These are phyloP conservation scores for Galeruca laticollis DNA, from an alignment of 2,888 invertebrate species.

Conservation along the genomic window DNA sequence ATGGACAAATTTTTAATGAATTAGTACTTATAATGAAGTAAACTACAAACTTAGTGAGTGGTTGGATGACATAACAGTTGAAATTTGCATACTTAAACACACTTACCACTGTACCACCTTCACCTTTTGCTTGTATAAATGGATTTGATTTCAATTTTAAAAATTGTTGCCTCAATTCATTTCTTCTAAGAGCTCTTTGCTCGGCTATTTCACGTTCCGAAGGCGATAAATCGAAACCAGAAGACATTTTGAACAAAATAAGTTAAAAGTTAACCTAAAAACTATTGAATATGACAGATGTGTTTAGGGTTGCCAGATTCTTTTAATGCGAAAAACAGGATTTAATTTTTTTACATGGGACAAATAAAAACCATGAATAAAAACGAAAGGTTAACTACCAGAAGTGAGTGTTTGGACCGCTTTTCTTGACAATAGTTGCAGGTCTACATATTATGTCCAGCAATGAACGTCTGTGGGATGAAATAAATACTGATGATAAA, in stretches of 20 bases:
- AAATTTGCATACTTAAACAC: constrained; percentile 10
- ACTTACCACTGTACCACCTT: constrained; percentile 81
- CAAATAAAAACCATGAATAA: not conserved
- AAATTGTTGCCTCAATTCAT: constrained; percentile 76
- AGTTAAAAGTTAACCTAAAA: constrained; percentile 16
- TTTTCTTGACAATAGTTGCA: too few relatives aligned
- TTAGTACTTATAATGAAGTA: not conserved
- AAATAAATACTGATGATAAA: too few relatives aligned
- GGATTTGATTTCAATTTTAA: constrained; percentile 80
- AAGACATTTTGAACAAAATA: constrained; percentile 59
- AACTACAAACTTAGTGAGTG: not conserved
- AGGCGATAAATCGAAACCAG: constrained; percentile 70
- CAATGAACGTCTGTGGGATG: too few relatives aligned
- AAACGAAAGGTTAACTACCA: too few relatives aligned
- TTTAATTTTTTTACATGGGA: too few relatives aligned
- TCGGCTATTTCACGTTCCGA: constrained; percentile 69
- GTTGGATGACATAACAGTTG: constrained; percentile 41
- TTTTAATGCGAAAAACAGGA: too few relatives aligned
- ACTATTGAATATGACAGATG: not conserved
- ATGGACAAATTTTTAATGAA: not conserved
- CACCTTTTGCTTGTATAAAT: constrained; percentile 73
- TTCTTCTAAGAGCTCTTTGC: constrained; percentile 73
- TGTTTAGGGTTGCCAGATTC: too few relatives aligned
- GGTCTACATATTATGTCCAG: too few relatives aligned
- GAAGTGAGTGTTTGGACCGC: too few relatives aligned